Evolutionary conservation across 2,797 vertebrate genomes (phyloP).

Genomic region (Dromococcyx pavoninus): DNA sequence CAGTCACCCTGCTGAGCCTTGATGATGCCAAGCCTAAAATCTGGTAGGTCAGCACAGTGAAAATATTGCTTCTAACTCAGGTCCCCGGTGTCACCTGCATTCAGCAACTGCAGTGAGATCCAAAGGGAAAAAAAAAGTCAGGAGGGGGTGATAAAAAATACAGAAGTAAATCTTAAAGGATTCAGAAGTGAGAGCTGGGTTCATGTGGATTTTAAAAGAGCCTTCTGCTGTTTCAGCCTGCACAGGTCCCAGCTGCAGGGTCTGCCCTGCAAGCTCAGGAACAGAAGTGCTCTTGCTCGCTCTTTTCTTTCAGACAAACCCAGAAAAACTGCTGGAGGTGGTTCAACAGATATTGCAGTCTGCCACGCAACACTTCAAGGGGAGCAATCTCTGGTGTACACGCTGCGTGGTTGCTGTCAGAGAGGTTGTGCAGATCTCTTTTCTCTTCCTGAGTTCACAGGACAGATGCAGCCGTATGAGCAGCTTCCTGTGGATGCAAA

Average conservation of each 20-base stretch:
- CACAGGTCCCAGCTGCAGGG: background rate
- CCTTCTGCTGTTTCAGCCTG: background rate
- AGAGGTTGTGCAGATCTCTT: background rate
- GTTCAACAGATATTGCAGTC: background rate
- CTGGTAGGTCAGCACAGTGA: background rate
- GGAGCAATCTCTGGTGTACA: no score
- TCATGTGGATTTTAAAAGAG: background rate
- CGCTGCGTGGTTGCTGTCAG: background rate
- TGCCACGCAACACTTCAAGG: background rate
- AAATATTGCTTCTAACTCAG: background rate
- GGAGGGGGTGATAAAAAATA: background rate
- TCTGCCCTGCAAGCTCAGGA: background rate
- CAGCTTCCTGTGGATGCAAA: background rate
- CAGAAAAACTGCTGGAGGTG: background rate
- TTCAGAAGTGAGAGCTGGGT: background rate
- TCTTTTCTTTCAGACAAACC: background rate
- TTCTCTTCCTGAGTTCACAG: background rate
- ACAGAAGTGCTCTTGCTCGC: background rate
- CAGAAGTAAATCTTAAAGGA: background rate
- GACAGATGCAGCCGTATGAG: background rate
- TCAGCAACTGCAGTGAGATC: background rate
- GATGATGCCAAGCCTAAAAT: background rate
- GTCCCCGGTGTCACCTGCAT: fast-evolving
- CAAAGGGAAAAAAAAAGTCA: background rate
- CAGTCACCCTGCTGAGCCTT: background rate